Base-by-base conservation (phyloP, 2,797 vertebrate species). In the Monodelphis domestica region DNA sequence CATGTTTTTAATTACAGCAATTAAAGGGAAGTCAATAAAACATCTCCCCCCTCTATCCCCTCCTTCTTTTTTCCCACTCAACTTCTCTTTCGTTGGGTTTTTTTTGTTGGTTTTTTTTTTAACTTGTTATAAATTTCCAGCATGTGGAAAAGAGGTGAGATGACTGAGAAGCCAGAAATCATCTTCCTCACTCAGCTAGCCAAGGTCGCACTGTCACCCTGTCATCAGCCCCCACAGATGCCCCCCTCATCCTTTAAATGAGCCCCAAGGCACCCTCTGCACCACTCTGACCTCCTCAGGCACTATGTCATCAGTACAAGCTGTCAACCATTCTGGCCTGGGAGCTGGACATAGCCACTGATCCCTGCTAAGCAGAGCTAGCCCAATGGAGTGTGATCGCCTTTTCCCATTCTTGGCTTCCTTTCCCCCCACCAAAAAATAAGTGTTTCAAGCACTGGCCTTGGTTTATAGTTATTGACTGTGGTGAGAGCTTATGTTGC, bases 1-100 rank as follows among this genome's bases (percentile, higher is more conserved):
- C 98, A 95, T 98, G 98, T 98, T 98, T 98, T 98, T 98, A 99
- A 99, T 99, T 98, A 98, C 98, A 98, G 97, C 97, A 98, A 98
- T 99, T 98, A 98, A 98, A 90, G 95, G 94, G 97, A 95, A 98
- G 96, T 98, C 98, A 97, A 97, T 98, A 98, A 98, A 98, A 97
- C 96, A 93, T 92, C 94, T 95, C 84, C 87, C 89, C 89, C 93
- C 54, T 55, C 26, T 54, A 59, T 90, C 88, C 91, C 59, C 70
- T 89, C 96, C 95, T 89, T 91, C 21, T 0, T 94, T 63, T 91
- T 17, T 0, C 78, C 57, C 90, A 88, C 91, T 93, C 54, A 0
- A 15, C 88, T 94, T 94, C 93, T 3, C 89, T 91, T 90, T 10
- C 91, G 89, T 95, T 70, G n/a, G n/a, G n/a, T n/a, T n/a, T n/a